These are phyloP conservation scores for Platycercus adscitus DNA, from an alignment of 2,113 vertebrate species.

Conservation along the genomic window DNA sequence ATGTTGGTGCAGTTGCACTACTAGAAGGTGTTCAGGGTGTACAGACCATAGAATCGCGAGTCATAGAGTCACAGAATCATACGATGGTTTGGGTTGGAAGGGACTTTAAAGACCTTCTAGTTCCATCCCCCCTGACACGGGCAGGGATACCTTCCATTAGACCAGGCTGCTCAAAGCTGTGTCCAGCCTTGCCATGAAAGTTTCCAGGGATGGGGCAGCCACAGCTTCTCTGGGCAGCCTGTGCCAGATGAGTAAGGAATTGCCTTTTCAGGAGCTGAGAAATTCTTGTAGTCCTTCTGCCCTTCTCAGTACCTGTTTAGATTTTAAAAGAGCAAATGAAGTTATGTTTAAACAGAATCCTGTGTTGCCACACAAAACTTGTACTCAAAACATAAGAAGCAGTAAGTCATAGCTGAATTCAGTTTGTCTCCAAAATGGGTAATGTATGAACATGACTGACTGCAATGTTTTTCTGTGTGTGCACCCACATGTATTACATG, in stretches of 20 bases:
- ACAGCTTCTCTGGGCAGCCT: not conserved
- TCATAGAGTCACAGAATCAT: not conserved
- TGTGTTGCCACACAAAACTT: not conserved
- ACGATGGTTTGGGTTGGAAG: not conserved
- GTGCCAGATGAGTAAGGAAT: not conserved
- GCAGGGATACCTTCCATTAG: not conserved
- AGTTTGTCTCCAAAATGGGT: not conserved
- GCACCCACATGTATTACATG: not conserved
- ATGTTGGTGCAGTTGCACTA: not conserved
- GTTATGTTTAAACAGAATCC: constrained; percentile 40
- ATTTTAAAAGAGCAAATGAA: constrained; percentile 33
- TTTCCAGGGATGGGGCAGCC: not conserved
- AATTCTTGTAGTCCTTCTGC: not conserved
- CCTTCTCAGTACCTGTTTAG: not conserved
- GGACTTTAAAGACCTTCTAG: not conserved
- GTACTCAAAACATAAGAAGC: not conserved
- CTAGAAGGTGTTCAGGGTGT: not conserved
- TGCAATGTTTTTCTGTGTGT: not conserved
- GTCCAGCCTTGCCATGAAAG: not conserved
- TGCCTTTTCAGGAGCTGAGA: not conserved
- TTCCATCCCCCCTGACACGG: not conserved
- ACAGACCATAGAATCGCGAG: not conserved
- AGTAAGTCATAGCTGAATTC: not conserved
- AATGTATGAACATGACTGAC: not conserved
- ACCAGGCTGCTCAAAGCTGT: not conserved